Evolutionary conservation across 2,797 vertebrate genomes (phyloP), one percentile per base, ranked within the genome.

Genomic region (Carapus acus): DNA sequence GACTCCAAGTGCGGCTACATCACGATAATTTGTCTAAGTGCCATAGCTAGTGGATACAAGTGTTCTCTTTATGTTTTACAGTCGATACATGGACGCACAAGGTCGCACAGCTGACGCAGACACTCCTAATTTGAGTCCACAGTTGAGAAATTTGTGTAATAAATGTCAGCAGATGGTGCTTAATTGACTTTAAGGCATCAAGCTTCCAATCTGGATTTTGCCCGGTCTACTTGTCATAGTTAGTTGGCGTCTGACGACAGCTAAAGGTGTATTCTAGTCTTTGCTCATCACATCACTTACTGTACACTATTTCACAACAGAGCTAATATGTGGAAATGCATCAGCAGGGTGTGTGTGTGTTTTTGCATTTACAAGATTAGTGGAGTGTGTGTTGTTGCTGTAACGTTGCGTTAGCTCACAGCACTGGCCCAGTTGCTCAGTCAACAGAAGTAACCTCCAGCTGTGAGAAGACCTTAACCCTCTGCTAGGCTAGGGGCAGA

Each of bases 401-500:
- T 44, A 39, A 54, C 7, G 18, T 54, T 46, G 13, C 54, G 44
- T 49, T 53, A 38, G 54, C 73, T 62, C 46, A 43, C 47, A 39
- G 56, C 68, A 54, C 24, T 77, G 73, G 65, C 72, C 63, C 49
- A 75, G 74, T 77, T 78, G 64, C 52, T 69, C 78, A 74, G 65
- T 73, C 77, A 78, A 68, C 63, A 69, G 73, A 68, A 78, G 74
- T 74, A 65, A 77, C 74, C 67, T 67, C 69, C 73, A 78, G 61
- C 79, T 79, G 73, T 62, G 69, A 73, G 53, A 50, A 69, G 65
- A 71, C 67, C 58, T 73, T 46, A 52, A 71, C 65, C 59, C 65
- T 69, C 58, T 78, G 52, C 62, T 56, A 18, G 24, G 34, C 20
- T 2, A 65, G 49, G 24, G 42, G 27, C 18, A 20, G 46, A 18